Percentiles rank a stretch among this genome's conserved stretches.
These are phyloP conservation scores for Brachionichthys hirsutus DNA, from an alignment of 2,113 vertebrate genomes.

Conservation along the genomic window DNA sequence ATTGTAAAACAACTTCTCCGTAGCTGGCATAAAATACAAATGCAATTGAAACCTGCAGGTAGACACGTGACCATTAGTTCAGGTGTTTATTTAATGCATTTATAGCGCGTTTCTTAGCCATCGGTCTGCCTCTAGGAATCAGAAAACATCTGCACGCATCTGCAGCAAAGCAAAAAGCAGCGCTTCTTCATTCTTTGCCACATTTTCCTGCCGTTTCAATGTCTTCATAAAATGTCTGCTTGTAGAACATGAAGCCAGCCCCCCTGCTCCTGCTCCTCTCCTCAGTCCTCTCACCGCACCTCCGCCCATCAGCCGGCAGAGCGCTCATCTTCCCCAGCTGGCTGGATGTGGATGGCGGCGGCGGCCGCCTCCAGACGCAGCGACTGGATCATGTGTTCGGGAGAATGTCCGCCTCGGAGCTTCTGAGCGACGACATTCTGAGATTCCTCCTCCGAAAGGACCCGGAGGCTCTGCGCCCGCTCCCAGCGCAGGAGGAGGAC, in stretches of 20 bases:
- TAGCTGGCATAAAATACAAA: too few species aligned
- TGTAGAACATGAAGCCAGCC: slow-evolving; percentile 73
- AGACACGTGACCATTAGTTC: too few species aligned
- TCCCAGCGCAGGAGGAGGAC: slow-evolving; percentile 29
- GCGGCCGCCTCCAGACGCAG: slow-evolving; percentile 59
- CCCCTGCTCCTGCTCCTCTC: slow-evolving; percentile 75
- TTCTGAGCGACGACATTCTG: slow-evolving; percentile 65
- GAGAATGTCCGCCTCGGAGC: slow-evolving; percentile 54
- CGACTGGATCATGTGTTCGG: slow-evolving; percentile 61
- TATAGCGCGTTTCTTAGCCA: too few species aligned
- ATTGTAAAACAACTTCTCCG: too few species aligned
- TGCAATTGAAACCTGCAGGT: too few species aligned
- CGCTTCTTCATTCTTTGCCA: too few species aligned
- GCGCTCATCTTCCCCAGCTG: slow-evolving; percentile 60
- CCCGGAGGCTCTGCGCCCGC: slow-evolving; percentile 42
- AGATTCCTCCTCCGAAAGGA: slow-evolving; percentile 60
- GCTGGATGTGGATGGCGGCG: slow-evolving; percentile 58
- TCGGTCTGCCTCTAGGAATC: too few species aligned
- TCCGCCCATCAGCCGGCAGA: slow-evolving; percentile 66
- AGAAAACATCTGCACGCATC: background rate
- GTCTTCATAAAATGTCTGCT: background rate
- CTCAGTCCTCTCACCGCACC: slow-evolving; percentile 66
- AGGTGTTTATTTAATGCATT: too few species aligned
- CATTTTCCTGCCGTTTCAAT: background rate
- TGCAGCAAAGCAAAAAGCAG: background rate